Evolutionary conservation across 2,888 invertebrate genomes (phyloP).

Genomic region (Conus canariensis): DNA sequence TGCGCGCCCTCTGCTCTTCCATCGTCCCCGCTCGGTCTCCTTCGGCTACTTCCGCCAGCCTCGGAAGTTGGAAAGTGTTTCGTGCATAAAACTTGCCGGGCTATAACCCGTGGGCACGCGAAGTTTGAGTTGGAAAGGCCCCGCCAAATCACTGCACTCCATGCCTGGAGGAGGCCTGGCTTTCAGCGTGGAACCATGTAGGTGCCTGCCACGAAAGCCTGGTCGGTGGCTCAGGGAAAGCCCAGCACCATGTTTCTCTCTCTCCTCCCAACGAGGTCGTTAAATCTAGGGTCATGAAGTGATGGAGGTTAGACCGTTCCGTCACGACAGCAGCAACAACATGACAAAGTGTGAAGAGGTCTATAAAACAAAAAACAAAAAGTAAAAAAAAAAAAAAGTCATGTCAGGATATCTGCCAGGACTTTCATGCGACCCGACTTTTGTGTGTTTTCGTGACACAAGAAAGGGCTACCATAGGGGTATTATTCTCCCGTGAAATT

Average conservation of each 20-base stretch:
- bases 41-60: conserved; percentile 37
- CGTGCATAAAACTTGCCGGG: conserved; percentile 31
- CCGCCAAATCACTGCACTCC: conserved; percentile 22
- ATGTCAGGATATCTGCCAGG: too few relatives aligned
- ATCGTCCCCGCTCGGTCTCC: conserved; percentile 40
- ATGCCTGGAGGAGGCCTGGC: background rate
- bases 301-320: background rate
- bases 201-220: conserved; percentile 27
- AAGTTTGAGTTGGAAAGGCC: conserved; percentile 37
- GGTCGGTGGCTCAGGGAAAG: background rate
- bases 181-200: background rate
- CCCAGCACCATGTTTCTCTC: background rate
- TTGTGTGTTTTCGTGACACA: background rate
- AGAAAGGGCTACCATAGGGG: too few relatives aligned
- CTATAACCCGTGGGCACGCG: conserved; percentile 33
- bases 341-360: background rate
- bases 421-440: too few relatives aligned
- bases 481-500: too few relatives aligned
- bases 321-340: background rate
- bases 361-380: background rate
- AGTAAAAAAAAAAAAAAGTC: too few relatives aligned
- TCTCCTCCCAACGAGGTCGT: background rate
- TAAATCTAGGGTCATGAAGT: background rate
- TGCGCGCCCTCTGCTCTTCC: conserved; percentile 3
- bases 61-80: conserved; percentile 40